Evolutionary conservation across 2,113 vertebrate species (phyloP), one percentile per base, ranked within the genome.

Genomic region (Centrocercus urophasianus): DNA sequence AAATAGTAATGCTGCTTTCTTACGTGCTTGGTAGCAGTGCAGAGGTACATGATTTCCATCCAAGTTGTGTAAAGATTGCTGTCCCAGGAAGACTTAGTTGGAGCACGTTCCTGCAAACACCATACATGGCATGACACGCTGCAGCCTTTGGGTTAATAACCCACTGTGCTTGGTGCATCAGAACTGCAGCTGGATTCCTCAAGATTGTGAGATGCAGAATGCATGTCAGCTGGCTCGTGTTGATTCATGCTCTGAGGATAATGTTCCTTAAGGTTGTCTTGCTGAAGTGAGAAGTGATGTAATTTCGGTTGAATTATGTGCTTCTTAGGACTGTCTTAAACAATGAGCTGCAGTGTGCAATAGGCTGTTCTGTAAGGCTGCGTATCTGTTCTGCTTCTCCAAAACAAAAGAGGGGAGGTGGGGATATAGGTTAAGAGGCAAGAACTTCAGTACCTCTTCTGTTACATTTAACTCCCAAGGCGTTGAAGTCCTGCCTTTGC

Each of bases 231-330:
- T 90, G 88, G 73, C 95, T 96, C 19, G 1, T 88, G 95, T 96
- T 95, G 86, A 87, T 93, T 96, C 88, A 94, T 85, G 86, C 92
- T 97, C 72, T 73, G 82, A 93, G 88, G 91, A 88, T 96, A 94
- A 84, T 71, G 89, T 91, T 88, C 88, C 86, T 90, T 88, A 94
- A 97, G 82, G 90, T 93, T 93, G 94, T 94, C 89, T 96, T 1
- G 14, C 57, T 54, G 32, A 94, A 96, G 93, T 93, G 78, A 95
- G 86, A 93, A 61, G 83, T 80, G 57, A 89, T 90, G 95, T 94
- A 93, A 93, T 96, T 96, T 90, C 83, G 38, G 42, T 88, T 94
- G 93, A 96, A 91, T 95, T 93, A 86, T 43, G 56, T 76, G 83
- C 70, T 90, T 13, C 88, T 96, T 84, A 88, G 80, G 71, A 30